These are phyloP conservation scores for Porites divaricata DNA, from an alignment of 92 coral and sea anemone genomes.

Conservation along the genomic window DNA sequence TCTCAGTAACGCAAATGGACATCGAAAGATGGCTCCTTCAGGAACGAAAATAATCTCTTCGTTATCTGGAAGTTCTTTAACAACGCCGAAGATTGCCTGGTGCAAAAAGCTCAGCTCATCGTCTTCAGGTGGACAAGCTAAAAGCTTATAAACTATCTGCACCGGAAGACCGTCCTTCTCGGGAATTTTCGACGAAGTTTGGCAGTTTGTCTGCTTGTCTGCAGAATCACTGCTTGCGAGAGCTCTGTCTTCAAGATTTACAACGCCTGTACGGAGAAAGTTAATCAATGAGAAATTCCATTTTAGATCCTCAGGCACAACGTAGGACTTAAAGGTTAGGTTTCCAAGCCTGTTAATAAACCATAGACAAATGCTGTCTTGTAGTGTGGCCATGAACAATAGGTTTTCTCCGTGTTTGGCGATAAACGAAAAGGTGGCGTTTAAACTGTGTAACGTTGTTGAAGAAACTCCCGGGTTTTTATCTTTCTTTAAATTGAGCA, in stretches of 20 bases:
- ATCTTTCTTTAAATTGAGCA: background rate
- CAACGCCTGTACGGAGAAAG: background rate
- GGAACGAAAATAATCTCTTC: constrained; percentile 34
- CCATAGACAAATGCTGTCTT: background rate
- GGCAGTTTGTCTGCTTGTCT: background rate
- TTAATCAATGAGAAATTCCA: background rate
- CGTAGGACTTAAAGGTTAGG: background rate
- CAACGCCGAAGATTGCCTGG: background rate
- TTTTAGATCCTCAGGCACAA: background rate
- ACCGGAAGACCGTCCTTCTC: no score
- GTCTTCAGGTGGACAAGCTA: background rate
- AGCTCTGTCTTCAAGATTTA: background rate
- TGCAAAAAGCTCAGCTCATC: background rate
- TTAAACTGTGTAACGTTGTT: background rate
- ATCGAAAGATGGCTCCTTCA: constrained; percentile 10
- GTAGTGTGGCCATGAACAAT: background rate
- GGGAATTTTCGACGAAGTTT: no score
- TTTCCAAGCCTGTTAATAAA: background rate
- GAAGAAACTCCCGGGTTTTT: background rate
- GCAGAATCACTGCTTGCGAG: background rate
- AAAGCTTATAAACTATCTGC: no score
- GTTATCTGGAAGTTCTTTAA: background rate
- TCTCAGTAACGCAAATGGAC: constrained; percentile 36
- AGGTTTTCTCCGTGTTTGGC: background rate
- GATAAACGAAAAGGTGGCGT: background rate